Evolutionary conservation across 2,113 vertebrate genomes (phyloP).

Genomic region (Myrmecophaga tridactyla): DNA sequence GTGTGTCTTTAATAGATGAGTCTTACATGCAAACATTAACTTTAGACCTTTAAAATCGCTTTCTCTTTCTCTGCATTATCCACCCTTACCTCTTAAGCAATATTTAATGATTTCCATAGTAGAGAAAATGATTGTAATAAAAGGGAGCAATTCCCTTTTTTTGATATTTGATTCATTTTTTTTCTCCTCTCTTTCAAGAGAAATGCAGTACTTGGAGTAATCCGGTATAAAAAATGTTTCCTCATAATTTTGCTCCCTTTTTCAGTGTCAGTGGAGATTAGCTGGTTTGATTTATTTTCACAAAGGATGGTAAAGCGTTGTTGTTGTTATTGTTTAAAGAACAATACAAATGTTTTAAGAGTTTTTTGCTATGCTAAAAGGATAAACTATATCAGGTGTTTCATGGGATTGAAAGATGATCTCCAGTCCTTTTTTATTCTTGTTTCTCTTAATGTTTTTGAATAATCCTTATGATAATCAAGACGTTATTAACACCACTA

Average conservation of each 20-base stretch:
- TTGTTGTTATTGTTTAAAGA: too few relatives aligned
- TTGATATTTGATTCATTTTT: conserved; percentile 80
- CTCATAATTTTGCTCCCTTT: conserved; percentile 78
- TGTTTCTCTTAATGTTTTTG: conserved; percentile 46
- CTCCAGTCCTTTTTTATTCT: conserved; percentile 63
- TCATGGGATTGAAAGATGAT: conserved; percentile 63
- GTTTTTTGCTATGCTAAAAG: conserved; percentile 68
- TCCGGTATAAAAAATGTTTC: conserved; percentile 78
- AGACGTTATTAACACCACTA: conserved; percentile 50
- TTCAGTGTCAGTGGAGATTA: conserved; percentile 78
- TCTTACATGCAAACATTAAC: conserved; percentile 65
- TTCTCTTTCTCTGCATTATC: conserved; percentile 66
- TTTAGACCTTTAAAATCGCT: conserved; percentile 68
- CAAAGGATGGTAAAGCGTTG: conserved; percentile 77
- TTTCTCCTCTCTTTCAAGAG: conserved; percentile 76
- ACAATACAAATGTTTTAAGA: conserved; percentile 81
- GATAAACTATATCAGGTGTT: conserved; percentile 76
- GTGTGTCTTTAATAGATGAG: neutral
- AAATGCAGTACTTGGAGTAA: conserved; percentile 80
- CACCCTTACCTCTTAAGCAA: conserved; percentile 72
- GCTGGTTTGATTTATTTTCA: conserved; percentile 81
- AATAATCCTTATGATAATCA: conserved; percentile 66
- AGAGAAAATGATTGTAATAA: conserved; percentile 79
- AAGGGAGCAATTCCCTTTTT: conserved; percentile 76
- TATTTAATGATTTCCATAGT: conserved; percentile 79